Percentiles rank a stretch among this genome's conserved stretches.
These are phyloP conservation scores for Aegotheles bennettii DNA, from an alignment of 2,113 vertebrate species.

Conservation along the genomic window DNA sequence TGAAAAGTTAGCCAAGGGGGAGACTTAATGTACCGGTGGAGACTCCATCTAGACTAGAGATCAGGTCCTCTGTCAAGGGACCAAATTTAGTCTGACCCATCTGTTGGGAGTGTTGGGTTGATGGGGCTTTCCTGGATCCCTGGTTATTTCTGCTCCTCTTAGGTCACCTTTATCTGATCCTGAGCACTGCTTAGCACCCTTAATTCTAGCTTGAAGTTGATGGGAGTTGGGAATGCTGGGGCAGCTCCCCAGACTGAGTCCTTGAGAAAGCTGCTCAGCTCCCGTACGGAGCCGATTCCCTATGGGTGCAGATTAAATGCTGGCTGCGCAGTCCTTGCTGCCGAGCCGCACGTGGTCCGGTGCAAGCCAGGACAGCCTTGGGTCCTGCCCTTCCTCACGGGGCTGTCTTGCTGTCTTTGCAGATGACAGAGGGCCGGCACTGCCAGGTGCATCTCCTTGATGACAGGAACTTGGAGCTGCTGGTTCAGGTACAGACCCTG, in stretches of 20 bases:
- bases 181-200: neutral
- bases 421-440: slow-evolving; percentile 96
- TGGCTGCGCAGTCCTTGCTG: neutral
- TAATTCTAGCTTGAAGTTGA: neutral
- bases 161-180: neutral
- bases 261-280: neutral
- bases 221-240: neutral
- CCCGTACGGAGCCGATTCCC: accelerated
- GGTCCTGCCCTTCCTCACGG: neutral
- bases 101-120: neutral
- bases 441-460: slow-evolving; percentile 94
- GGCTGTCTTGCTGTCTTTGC: slow-evolving; percentile 42
- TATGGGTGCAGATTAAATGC: neutral
- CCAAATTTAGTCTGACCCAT: neutral
- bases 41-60: neutral
- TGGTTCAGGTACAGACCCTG: slow-evolving; percentile 86
- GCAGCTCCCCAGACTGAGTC: neutral
- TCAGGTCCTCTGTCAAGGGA: neutral
- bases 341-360: accelerated
- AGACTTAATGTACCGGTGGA: neutral
- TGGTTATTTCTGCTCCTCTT: neutral
- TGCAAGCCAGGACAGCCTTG: accelerated
- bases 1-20: neutral
- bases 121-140: neutral
- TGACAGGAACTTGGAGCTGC: slow-evolving; percentile 90